These are phyloP conservation scores for Melanotaenia maccullochi DNA, from an alignment of 2,797 vertebrate genomes.

Conservation along the genomic window DNA sequence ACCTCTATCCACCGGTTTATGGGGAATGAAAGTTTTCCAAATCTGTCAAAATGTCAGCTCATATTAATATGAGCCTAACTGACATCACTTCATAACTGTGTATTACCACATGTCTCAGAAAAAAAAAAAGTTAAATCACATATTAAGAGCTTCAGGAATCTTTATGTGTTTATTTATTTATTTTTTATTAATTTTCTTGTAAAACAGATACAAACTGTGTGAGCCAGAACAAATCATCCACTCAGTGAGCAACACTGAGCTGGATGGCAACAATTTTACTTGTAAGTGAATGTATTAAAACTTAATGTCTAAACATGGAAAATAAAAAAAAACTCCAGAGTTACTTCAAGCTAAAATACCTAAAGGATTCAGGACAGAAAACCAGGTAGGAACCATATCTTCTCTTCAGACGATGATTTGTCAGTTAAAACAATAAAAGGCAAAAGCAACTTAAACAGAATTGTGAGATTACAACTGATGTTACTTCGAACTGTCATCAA, in stretches of 20 bases:
- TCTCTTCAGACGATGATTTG: no score
- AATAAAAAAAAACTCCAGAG: not conserved
- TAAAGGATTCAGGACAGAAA: not conserved
- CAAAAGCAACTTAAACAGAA: no score
- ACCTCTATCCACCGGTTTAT: not conserved
- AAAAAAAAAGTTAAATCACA: no score
- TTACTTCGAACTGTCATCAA: no score
- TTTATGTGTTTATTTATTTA: no score
- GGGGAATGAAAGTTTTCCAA: not conserved
- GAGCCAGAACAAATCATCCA: not conserved
- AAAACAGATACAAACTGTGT: no score
- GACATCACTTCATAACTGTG: not conserved
- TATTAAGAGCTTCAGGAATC: no score
- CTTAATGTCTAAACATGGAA: not conserved
- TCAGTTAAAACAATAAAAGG: no score
- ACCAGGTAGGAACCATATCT: not conserved
- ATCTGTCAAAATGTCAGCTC: not conserved
- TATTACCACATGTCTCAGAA: not conserved
- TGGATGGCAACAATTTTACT: not conserved
- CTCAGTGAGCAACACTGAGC: not conserved
- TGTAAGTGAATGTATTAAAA: not conserved
- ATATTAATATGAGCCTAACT: not conserved
- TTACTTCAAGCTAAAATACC: not conserved
- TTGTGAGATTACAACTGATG: no score
- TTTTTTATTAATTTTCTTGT: no score